phyloP scores from a whole-genome alignment of 2,113 vertebrate species.

The Oryzias javanicus region DNA sequence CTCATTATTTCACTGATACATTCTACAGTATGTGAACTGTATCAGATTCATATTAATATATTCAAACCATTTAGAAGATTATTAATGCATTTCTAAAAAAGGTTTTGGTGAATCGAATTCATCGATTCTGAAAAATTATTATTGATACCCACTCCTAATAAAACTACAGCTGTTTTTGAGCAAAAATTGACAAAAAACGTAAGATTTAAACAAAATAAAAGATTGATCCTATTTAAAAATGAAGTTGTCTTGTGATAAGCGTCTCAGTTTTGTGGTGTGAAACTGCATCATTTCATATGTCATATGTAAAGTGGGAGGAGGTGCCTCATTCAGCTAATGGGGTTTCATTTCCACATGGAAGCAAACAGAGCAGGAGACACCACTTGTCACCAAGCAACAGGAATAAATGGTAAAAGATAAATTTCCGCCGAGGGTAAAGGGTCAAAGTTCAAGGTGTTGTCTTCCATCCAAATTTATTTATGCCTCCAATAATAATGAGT shows the following conservation, averaged over 20 bases:
- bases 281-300: conserved; percentile 70
- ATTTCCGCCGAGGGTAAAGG: conserved; percentile 80
- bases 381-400: conserved; percentile 56
- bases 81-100: too few relatives aligned
- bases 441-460: conserved; percentile 91
- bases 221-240: not conserved
- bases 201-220: too few relatives aligned
- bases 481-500: conserved; percentile 92
- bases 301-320: conserved; percentile 63
- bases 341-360: conserved; percentile 66
- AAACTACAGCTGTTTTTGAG: too few relatives aligned
- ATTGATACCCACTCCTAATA: too few relatives aligned
- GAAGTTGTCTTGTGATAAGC: not conserved
- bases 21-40: too few relatives aligned
- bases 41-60: too few relatives aligned
- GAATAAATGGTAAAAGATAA: conserved; percentile 69
- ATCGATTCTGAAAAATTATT: too few relatives aligned
- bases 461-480: conserved; percentile 89
- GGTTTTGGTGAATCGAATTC: too few relatives aligned
- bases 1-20: too few relatives aligned
- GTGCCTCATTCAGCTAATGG: conserved; percentile 83
- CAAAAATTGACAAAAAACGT: too few relatives aligned
- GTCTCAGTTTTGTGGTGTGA: conserved; percentile 12
- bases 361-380: conserved; percentile 35
- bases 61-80: too few relatives aligned